These are phyloP conservation scores for Drosophila incognita DNA, from an alignment of 2,888 invertebrate genomes.

Conservation along the genomic window DNA sequence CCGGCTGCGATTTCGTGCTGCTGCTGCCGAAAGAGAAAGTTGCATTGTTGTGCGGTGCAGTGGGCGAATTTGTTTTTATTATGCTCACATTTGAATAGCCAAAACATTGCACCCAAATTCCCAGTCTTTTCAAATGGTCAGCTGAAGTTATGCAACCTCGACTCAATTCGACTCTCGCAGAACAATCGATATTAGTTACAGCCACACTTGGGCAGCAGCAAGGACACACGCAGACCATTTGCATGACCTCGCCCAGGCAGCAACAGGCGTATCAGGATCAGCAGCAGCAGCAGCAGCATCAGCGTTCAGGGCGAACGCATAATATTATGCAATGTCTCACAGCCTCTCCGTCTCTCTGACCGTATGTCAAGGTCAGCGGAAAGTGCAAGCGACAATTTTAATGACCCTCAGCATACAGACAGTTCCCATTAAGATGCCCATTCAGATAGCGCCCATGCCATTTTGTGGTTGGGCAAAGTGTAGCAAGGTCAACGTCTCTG, in stretches of 20 bases:
- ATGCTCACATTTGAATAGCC: slow-evolving; percentile 56
- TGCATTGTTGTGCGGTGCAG: slow-evolving; percentile 46
- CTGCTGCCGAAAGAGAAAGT: slow-evolving; percentile 70
- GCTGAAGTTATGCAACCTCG: slow-evolving; percentile 63
- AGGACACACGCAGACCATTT: slow-evolving; percentile 51
- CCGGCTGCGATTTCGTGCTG: slow-evolving; percentile 37
- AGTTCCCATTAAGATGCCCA: slow-evolving; percentile 12
- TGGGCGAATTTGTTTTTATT: slow-evolving; percentile 50
- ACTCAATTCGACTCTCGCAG: slow-evolving; percentile 1
- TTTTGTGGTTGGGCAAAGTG: slow-evolving; percentile 64
- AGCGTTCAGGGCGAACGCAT: slow-evolving; percentile 30
- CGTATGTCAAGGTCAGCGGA: slow-evolving; percentile 58
- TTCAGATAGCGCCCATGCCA: slow-evolving; percentile 4
- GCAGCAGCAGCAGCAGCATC: background rate
- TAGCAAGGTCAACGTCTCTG: slow-evolving; percentile 65
- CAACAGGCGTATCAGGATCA: slow-evolving; percentile 19
- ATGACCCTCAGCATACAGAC: slow-evolving; percentile 30
- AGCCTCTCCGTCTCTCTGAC: slow-evolving; percentile 4
- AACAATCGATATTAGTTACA: slow-evolving; percentile 61
- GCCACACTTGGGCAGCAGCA: slow-evolving; percentile 49
- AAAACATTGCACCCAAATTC: slow-evolving; percentile 56
- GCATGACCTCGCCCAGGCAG: slow-evolving; percentile 18
- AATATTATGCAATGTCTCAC: slow-evolving; percentile 68
- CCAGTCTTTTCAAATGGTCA: slow-evolving; percentile 29
- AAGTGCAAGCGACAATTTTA: slow-evolving; percentile 68